These are phyloP conservation scores for Synanceia verrucosa DNA, from an alignment of 2,797 vertebrate species.

Conservation along the genomic window DNA sequence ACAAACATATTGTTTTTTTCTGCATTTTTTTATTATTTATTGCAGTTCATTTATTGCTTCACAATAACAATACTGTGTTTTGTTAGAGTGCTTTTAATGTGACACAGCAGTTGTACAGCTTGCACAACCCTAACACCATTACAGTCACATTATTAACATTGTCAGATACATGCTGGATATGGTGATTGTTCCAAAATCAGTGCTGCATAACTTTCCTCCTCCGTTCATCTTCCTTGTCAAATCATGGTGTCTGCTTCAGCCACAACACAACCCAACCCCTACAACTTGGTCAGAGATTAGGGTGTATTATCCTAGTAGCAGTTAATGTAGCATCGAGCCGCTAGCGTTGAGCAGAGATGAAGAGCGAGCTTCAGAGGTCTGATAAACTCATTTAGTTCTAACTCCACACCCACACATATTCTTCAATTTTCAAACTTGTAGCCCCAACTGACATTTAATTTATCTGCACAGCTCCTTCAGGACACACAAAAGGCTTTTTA, in stretches of 20 bases:
- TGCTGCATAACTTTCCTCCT: background rate
- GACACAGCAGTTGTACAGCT: slow-evolving; percentile 4
- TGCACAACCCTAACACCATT: background rate
- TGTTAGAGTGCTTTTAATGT: slow-evolving; percentile 20
- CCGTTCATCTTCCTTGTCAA: background rate
- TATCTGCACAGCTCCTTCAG: slow-evolving; percentile 6
- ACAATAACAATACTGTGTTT: slow-evolving; percentile 6
- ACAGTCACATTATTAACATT: background rate
- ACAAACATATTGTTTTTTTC: background rate
- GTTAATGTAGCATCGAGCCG: background rate
- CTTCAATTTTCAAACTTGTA: slow-evolving; percentile 5
- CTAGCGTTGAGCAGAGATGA: background rate
- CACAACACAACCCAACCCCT: background rate
- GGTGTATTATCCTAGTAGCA: background rate
- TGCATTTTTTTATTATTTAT: background rate
- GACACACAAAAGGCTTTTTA: slow-evolving; percentile 6
- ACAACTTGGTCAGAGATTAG: background rate
- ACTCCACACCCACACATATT: background rate
- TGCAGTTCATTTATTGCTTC: background rate
- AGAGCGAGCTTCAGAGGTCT: background rate
- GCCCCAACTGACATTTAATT: slow-evolving; percentile 4
- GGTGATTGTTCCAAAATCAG: background rate
- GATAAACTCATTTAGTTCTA: background rate
- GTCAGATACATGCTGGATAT: background rate
- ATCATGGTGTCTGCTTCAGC: background rate